Percentiles rank a stretch among this genome's conserved stretches.
Conservation (phyloP, 2,888 invertebrate species). For the Campoplex capitator region DNA sequence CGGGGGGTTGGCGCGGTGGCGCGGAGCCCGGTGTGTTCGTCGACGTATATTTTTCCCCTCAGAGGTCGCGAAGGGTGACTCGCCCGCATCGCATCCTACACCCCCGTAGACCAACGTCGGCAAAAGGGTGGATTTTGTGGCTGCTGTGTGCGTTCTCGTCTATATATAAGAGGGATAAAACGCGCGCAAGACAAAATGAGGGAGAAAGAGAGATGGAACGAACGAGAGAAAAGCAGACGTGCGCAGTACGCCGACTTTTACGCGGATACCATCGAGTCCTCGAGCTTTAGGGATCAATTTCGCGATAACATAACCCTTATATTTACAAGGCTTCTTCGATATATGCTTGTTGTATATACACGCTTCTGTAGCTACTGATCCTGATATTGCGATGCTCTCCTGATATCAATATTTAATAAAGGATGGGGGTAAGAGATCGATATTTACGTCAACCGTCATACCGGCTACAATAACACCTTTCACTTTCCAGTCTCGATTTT, state of each 20-base stretch:
- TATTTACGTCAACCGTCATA: slow-evolving; percentile 57
- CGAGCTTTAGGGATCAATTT: slow-evolving; percentile 81
- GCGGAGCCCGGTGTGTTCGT: slow-evolving; percentile 72
- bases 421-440: slow-evolving; percentile 50
- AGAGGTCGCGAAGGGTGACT: slow-evolving; percentile 82
- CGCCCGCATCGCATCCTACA: slow-evolving; percentile 70
- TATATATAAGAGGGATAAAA: slow-evolving; percentile 50
- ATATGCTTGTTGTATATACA: slow-evolving; percentile 18
- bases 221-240: slow-evolving; percentile 72
- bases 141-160: slow-evolving; percentile 19
- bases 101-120: slow-evolving; percentile 38
- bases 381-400: slow-evolving; percentile 56
- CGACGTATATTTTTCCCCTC: slow-evolving; percentile 83
- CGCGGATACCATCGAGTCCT: slow-evolving; percentile 80
- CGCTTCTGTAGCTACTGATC: slow-evolving; percentile 33
- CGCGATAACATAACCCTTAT: slow-evolving; percentile 82
- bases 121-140: slow-evolving; percentile 41
- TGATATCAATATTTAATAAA: slow-evolving; percentile 44
- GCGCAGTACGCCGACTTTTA: slow-evolving; percentile 83
- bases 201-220: slow-evolving; percentile 55
- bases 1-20: slow-evolving; percentile 53
- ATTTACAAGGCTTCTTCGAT: slow-evolving; percentile 80
- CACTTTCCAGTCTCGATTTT: slow-evolving; percentile 67
- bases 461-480: slow-evolving; percentile 63
- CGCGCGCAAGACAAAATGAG: slow-evolving; percentile 23